Percentiles rank a stretch among this genome's conserved stretches.
Evolutionary conservation across 2,113 vertebrate species (phyloP).

Genomic region (Natator depressus): DNA sequence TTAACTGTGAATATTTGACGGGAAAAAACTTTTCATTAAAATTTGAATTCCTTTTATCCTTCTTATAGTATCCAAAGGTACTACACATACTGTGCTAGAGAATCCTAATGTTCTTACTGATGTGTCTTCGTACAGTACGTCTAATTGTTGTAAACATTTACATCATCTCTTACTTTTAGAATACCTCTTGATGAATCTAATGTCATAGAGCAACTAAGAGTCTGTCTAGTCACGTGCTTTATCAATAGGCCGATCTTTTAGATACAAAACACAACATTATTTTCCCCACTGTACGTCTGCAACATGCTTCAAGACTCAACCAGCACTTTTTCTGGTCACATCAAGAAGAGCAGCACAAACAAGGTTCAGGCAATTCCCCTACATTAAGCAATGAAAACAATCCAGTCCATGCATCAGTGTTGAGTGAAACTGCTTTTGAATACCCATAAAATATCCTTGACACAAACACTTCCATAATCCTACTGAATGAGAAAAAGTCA

Average conservation of each 20-base stretch:
- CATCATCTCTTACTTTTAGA: background rate
- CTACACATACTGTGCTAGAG: background rate
- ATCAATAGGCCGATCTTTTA: slow-evolving; percentile 45
- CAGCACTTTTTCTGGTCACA: background rate
- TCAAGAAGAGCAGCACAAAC: background rate
- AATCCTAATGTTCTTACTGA: slow-evolving; percentile 26
- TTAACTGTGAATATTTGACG: background rate
- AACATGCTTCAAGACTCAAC: background rate
- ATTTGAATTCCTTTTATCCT: background rate
- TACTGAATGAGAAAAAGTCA: background rate
- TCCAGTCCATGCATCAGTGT: background rate
- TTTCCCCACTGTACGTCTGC: slow-evolving; percentile 33
- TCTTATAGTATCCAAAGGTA: slow-evolving; percentile 29
- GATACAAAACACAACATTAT: slow-evolving; percentile 38
- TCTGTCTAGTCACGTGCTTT: slow-evolving; percentile 37
- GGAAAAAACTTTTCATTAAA: slow-evolving; percentile 55
- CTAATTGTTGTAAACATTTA: background rate
- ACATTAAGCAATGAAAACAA: slow-evolving; percentile 20
- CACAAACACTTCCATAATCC: background rate
- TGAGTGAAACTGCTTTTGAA: background rate
- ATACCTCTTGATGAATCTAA: background rate
- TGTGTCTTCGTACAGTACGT: background rate
- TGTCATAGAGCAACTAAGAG: background rate
- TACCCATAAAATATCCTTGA: background rate
- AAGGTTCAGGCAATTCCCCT: background rate